These are phyloP conservation scores for Philonicus albiceps DNA, from an alignment of 2,888 invertebrate genomes.

Conservation along the genomic window DNA sequence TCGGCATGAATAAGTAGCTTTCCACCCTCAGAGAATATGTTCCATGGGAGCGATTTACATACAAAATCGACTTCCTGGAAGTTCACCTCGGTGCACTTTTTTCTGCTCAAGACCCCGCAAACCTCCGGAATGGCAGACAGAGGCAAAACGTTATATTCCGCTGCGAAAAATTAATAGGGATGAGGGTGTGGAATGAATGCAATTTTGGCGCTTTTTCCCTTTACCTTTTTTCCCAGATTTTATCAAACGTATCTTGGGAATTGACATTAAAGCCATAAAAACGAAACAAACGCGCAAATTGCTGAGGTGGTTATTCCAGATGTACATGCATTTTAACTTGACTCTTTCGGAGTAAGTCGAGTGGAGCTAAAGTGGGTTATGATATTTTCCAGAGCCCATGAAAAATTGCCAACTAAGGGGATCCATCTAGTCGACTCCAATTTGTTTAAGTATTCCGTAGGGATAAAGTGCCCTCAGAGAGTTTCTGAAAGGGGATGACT, in stretches of 20 bases:
- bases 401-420: background rate
- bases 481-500: background rate
- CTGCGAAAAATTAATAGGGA: background rate
- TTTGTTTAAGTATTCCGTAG: background rate
- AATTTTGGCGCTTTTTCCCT: background rate
- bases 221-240: background rate
- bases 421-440: background rate
- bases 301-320: slow-evolving; percentile 7
- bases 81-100: slow-evolving; percentile 22
- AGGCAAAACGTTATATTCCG: background rate
- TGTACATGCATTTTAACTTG: background rate
- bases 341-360: background rate
- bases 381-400: background rate
- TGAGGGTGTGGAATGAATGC: slow-evolving; percentile 7
- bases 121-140: background rate
- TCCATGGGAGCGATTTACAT: slow-evolving; percentile 15
- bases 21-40: slow-evolving; percentile 1
- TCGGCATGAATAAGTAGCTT: slow-evolving; percentile 24
- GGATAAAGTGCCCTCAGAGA: background rate
- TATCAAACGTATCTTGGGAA: background rate
- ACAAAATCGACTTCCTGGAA: slow-evolving; percentile 30
- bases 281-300: slow-evolving; percentile 6
- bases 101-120: background rate
- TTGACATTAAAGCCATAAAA: slow-evolving; percentile 24
- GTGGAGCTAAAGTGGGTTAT: slow-evolving; percentile 5